Conservation (phyloP, 2,113 vertebrate species). For the Poeciliopsis prolifica region DNA sequence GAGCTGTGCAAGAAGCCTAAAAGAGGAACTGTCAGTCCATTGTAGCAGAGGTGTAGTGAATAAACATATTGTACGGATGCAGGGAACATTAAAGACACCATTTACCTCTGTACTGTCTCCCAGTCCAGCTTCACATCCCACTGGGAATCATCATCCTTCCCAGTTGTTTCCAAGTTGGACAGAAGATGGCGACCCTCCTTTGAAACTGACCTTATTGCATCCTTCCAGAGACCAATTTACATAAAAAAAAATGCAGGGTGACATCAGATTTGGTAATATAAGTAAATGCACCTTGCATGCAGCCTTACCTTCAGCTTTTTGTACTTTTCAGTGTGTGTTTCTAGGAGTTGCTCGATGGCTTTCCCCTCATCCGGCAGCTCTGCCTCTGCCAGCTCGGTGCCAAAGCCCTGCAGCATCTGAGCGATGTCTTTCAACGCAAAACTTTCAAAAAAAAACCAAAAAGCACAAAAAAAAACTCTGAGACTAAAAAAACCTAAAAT, state of each 20-base stretch:
- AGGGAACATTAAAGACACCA: not conserved
- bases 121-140: constrained; percentile 87
- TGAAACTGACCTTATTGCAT: constrained; percentile 89
- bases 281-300: not conserved
- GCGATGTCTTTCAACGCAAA: constrained; percentile 98
- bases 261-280: not conserved
- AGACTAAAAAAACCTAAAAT: no score
- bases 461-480: no score
- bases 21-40: not conserved
- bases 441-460: no score
- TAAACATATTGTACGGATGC: not conserved
- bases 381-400: constrained; percentile 90
- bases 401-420: constrained; percentile 94
- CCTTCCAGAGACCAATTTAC: constrained; percentile 68
- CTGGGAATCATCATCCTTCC: constrained; percentile 66
- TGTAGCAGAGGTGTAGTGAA: not conserved
- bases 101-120: constrained; percentile 91
- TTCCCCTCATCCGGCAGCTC: constrained; percentile 86
- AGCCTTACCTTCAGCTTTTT: constrained; percentile 88
- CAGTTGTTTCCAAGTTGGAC: constrained; percentile 84
- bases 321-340: constrained; percentile 87
- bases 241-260: not conserved
- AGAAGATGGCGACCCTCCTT: constrained; percentile 91
- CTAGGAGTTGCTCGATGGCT: constrained; percentile 85
- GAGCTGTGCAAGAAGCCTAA: constrained; percentile 91